Base-by-base conservation (phyloP, 2,113 vertebrate genomes). In the Acrocephalus kingi region DNA sequence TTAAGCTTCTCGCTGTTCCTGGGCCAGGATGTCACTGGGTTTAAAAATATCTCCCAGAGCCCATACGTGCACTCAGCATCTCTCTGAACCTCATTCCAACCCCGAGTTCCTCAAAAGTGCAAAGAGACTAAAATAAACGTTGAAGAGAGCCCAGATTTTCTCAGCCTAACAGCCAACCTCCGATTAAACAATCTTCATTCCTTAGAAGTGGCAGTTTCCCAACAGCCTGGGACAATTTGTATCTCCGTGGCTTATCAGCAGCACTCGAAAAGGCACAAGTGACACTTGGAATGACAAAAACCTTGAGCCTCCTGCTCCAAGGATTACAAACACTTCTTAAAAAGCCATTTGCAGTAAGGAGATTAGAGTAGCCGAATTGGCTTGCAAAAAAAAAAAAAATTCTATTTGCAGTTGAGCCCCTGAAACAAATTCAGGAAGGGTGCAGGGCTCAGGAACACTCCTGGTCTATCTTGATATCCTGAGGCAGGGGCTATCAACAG, bases 231-330 rank as follows among this genome's bases (percentile, higher is more conserved):
- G 56, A 89, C 35, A 64, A 67, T 87, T 54, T 33, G 3, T 55
- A 73, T 37, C 90, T 80, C 21, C 14, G 0, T 2, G 51, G 84
- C 62, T 94, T 96, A 95, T 85, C 90, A 69, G 78, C 85, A 90
- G 82, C 77, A 87, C 81, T 84, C 54, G 49, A 93, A 89, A 89
- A 94, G 91, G 91, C 72, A 84, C 67, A 82, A 97, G 94, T 71
- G 71, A 79, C 78, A 66, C 84, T 77, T 66, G 93, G 94, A 95
- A 97, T 91, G 93, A 85, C 94, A 96, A 95, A 93, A 90, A 90
- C 77, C 63, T 54, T 48, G 43, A 90, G 67, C 78, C 75, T 87
- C 87, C 86, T 72, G 82, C 63, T 41, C 58, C 39, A 74, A 66
- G 56, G 72, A 88, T 74, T 84, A 86, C 67, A 67, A 6, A 63